Base-by-base conservation (phyloP, 2,888 invertebrate species). In the Amaurobius ferox region DNA sequence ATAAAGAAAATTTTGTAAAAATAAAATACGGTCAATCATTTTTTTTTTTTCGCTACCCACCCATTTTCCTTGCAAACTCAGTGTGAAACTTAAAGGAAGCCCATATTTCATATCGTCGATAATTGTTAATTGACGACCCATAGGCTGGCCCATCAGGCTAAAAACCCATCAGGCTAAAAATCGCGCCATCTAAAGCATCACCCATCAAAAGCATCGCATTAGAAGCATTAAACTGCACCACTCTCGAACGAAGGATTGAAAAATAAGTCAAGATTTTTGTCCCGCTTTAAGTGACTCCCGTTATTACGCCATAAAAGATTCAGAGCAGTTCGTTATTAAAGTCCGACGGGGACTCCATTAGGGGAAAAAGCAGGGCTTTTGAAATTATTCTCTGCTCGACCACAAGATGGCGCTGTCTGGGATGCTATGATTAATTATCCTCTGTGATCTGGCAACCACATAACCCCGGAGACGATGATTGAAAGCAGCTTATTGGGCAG, bases 241-340 rank as follows among this genome's bases (percentile, higher is more conserved):
- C 55, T 23, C 19, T 55, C 23, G 23, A 55, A 23, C 55, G 13
- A 11, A 23, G 23, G 55, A 55, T 55, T 55, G 55, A 55, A 55
- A 55, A 55, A 55, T 55, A 55, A 55, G 23, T 23, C 23, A 55
- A 55, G 55, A 55, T 55, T 55, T n/a, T 55, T 16, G 55, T 55
- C 23, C 55, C 23, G 23, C 23, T 55, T 23, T 23, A 55, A 55
- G 55, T 55, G 55, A 55, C 55, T 55, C 11, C 55, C 19, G 23
- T 23, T 55, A 55, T 55, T 55, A 23, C 55, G 19, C 55, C 23
- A 55, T 55, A 55, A 55, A 55, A 55, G 55, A 55, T 55, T 55
- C 55, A 55, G 23, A 3, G 44, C 44, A 44, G 55, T 55, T 55
- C 19, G 55, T 55, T 55, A 55, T 55, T 55, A 55, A 55, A 55